Percentiles rank a stretch among this genome's conserved stretches.
phyloP scores from a whole-genome alignment of 2,113 vertebrate species.

The Tichodroma muraria region DNA sequence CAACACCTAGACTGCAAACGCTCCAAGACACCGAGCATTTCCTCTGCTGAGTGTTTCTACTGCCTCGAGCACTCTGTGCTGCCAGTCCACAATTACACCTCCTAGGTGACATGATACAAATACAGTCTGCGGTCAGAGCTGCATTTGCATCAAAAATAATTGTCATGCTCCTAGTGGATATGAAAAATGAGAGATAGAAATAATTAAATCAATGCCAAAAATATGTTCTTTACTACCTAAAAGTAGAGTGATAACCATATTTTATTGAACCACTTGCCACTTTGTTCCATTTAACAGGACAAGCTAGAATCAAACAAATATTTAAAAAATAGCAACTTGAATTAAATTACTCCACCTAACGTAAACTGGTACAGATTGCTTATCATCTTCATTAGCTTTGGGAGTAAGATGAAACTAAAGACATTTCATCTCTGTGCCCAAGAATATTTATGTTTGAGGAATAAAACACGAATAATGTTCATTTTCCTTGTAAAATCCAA shows the following conservation, averaged over 20 bases:
- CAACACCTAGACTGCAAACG: neutral
- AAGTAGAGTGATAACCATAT: neutral
- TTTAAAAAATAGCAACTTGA: neutral
- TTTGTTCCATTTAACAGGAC: neutral
- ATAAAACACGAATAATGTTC: neutral
- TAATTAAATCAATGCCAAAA: neutral
- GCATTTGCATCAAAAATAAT: constrained; percentile 17
- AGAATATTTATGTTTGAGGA: neutral
- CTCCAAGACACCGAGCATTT: neutral
- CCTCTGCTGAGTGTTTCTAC: neutral
- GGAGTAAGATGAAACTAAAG: neutral
- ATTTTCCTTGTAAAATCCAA: neutral
- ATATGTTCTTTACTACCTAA: neutral
- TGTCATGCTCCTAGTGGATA: neutral
- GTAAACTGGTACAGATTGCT: neutral
- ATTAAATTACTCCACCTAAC: neutral
- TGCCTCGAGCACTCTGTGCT: neutral
- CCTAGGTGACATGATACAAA: constrained; percentile 46
- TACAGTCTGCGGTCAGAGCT: constrained; percentile 27
- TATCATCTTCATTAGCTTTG: neutral
- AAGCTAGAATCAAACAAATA: neutral
- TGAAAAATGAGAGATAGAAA: neutral
- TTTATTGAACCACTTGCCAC: neutral
- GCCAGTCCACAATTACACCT: constrained; percentile 34
- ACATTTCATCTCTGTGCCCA: neutral